phyloP scores from a whole-genome alignment of 2,888 invertebrate genomes.

The Helleia helle region DNA sequence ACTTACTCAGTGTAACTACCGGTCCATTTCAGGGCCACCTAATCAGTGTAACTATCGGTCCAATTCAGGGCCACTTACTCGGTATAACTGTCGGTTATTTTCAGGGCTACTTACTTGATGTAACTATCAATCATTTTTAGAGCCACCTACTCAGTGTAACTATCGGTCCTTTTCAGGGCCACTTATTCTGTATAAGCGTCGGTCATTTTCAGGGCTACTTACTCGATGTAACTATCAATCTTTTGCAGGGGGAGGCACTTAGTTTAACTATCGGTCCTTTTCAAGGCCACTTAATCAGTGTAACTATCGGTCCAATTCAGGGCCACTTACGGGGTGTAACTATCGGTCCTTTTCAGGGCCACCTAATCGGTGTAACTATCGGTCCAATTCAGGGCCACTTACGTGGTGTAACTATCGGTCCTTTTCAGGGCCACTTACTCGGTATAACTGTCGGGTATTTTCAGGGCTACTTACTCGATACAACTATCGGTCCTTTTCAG shows the following conservation, averaged over 20 bases:
- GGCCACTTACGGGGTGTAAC: no score
- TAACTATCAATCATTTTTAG: neutral
- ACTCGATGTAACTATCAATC: neutral
- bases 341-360: no score
- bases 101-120: neutral
- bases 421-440: neutral
- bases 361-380: constrained; percentile 12
- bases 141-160: neutral
- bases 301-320: no score
- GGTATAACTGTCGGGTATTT: neutral
- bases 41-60: neutral
- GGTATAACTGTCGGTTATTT: neutral
- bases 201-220: neutral
- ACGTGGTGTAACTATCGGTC: constrained; percentile 13
- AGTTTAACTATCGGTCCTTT: neutral
- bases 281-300: neutral
- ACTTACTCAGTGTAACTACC: neutral
- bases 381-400: constrained; percentile 6
- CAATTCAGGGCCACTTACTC: neutral
- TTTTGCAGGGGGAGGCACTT: no score
- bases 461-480: neutral
- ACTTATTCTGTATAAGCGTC: neutral
- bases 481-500: no score
- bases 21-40: constrained; percentile 3
- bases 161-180: neutral